Conservation (phyloP, 2,113 vertebrate species). For the Atrichornis clamosus region DNA sequence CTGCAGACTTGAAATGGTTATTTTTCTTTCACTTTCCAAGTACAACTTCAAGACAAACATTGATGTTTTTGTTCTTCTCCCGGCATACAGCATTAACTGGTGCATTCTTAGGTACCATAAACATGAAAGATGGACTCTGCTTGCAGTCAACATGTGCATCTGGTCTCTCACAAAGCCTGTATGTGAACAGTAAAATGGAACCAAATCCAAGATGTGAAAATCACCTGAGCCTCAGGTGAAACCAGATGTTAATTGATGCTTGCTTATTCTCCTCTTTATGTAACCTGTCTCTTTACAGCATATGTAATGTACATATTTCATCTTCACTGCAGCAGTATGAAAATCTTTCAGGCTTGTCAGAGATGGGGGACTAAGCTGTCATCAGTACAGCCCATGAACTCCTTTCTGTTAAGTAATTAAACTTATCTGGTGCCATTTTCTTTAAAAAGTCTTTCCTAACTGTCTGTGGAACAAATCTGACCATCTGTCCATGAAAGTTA, state of each 20-base stretch:
- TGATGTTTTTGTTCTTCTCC: neutral
- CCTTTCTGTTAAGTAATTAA: neutral
- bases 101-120: neutral
- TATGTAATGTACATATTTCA: neutral
- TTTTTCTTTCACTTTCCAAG: neutral
- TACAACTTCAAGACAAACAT: neutral
- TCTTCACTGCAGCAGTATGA: neutral
- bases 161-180: neutral
- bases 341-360: neutral
- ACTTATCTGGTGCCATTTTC: neutral
- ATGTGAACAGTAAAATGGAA: neutral
- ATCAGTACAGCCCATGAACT: neutral
- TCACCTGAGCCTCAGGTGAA: neutral
- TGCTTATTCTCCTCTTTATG: neutral
- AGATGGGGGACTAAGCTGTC: neutral
- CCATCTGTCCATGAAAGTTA: neutral
- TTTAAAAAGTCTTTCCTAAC: neutral
- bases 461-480: neutral
- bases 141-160: neutral
- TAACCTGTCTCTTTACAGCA: neutral
- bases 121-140: neutral
- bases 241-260: neutral
- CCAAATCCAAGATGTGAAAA: neutral
- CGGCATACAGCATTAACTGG: neutral
- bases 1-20: neutral